Evolutionary conservation across 2,797 vertebrate species (phyloP).

Genomic region (Malacoraja senta): DNA sequence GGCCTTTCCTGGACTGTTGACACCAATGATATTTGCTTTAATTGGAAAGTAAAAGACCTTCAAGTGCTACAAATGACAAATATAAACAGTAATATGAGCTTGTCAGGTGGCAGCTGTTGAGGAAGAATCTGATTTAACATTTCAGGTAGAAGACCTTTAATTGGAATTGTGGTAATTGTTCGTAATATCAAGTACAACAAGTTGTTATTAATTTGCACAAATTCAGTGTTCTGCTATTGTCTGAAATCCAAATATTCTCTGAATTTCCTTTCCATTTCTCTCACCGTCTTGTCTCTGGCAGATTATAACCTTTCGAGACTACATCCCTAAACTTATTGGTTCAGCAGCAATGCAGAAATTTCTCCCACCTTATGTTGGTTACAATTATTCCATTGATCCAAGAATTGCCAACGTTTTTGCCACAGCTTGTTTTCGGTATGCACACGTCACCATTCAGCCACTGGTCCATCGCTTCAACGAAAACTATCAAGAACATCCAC

Average conservation of each 20-base stretch:
- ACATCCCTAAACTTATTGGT: slow-evolving; percentile 20
- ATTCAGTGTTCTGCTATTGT: background rate
- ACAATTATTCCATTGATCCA: slow-evolving; percentile 27
- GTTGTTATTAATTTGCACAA: background rate
- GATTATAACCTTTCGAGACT: slow-evolving; percentile 36
- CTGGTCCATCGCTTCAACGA: background rate
- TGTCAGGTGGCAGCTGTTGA: too few relatives aligned
- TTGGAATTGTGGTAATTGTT: background rate
- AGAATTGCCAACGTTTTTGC: slow-evolving; percentile 36
- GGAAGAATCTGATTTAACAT: too few relatives aligned
- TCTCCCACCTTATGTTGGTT: background rate
- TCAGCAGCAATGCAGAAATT: background rate
- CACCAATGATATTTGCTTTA: background rate
- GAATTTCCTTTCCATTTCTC: background rate
- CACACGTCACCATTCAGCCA: slow-evolving; percentile 30
- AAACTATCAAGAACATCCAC: slow-evolving; percentile 16
- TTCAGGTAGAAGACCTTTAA: too few relatives aligned
- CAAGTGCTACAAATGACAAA: too few relatives aligned
- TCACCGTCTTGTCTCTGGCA: background rate
- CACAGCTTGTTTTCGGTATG: slow-evolving; percentile 2
- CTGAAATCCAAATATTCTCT: background rate
- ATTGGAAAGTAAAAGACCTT: too few relatives aligned
- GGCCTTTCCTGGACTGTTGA: background rate
- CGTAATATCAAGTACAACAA: background rate
- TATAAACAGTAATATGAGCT: too few relatives aligned